Conservation (phyloP, 1,140 invertebrate species). For the Drosophila persimilis region DNA sequence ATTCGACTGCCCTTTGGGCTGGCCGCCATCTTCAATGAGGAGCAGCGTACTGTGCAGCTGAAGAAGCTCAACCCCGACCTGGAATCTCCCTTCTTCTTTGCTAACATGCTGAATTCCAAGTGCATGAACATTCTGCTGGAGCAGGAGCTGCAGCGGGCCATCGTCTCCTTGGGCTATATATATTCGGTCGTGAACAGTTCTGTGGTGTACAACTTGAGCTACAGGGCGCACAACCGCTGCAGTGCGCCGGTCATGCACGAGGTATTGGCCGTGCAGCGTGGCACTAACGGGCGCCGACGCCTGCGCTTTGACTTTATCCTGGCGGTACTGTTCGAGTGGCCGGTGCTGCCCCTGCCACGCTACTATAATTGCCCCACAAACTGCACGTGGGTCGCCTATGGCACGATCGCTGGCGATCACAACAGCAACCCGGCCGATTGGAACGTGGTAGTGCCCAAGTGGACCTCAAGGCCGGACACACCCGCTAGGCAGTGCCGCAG, state of each 20-base stretch:
- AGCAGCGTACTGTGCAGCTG: constrained; percentile 28
- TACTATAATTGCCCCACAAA: constrained; percentile 27
- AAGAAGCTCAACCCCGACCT: not conserved
- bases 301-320: constrained; percentile 56
- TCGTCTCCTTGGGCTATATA: not conserved
- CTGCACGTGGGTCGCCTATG: constrained; percentile 52
- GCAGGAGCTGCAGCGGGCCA: constrained; percentile 18
- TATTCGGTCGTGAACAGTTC: not conserved
- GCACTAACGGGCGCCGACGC: not conserved
- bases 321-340: constrained; percentile 40
- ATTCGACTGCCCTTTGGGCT: constrained; percentile 32
- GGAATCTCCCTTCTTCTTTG: constrained; percentile 48
- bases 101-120: constrained; percentile 38
- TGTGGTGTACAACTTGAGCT: constrained; percentile 28
- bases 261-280: constrained; percentile 22
- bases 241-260: constrained; percentile 43
- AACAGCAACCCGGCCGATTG: constrained; percentile 12
- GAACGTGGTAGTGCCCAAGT: constrained; percentile 47
- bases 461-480: constrained; percentile 5
- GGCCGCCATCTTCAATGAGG: constrained; percentile 16
- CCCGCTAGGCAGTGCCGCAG: constrained; percentile 3
- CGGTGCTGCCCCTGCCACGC: constrained; percentile 15
- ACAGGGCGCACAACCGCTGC: constrained; percentile 9
- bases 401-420: not conserved
- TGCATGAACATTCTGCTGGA: constrained; percentile 42